Percentiles rank a stretch among this genome's conserved stretches.
phyloP scores from a whole-genome alignment of 2,888 invertebrate genomes.

The Cremastinae sp. region DNA sequence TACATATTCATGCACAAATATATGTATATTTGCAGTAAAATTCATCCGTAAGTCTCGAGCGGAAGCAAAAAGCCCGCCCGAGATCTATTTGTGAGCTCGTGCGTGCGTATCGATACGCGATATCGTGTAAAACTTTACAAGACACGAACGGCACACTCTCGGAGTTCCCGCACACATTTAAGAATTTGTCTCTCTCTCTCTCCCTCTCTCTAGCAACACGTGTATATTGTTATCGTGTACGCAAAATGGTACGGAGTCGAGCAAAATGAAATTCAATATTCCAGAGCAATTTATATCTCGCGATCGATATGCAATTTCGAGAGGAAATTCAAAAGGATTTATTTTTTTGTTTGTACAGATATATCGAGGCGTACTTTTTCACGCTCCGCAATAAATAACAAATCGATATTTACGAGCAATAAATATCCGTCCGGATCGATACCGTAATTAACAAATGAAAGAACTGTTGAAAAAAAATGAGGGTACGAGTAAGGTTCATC shows the following conservation, averaged over 20 bases:
- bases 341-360: not conserved
- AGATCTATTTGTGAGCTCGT: slow-evolving; percentile 50
- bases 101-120: slow-evolving; percentile 54
- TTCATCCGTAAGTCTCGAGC: not conserved
- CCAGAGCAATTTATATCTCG: slow-evolving; percentile 40
- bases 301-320: slow-evolving; percentile 33
- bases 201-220: not conserved
- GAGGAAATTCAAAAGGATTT: slow-evolving; percentile 16
- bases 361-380: not conserved
- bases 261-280: slow-evolving; percentile 51
- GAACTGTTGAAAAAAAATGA: not conserved
- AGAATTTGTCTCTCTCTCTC: not conserved
- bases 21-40: not conserved
- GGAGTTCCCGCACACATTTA: not conserved
- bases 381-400: not conserved
- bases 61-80: slow-evolving; percentile 15
- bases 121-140: slow-evolving; percentile 26
- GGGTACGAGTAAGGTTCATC: slow-evolving; percentile 12
- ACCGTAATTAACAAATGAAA: slow-evolving; percentile 22
- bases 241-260: slow-evolving; percentile 26
- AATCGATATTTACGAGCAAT: not conserved
- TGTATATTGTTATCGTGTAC: not conserved
- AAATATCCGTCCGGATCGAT: slow-evolving; percentile 9
- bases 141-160: too few species aligned
- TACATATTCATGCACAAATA: slow-evolving; percentile 8